Conservation (phyloP, 1,140 invertebrate genomes). For the Watersipora subatra region DNA sequence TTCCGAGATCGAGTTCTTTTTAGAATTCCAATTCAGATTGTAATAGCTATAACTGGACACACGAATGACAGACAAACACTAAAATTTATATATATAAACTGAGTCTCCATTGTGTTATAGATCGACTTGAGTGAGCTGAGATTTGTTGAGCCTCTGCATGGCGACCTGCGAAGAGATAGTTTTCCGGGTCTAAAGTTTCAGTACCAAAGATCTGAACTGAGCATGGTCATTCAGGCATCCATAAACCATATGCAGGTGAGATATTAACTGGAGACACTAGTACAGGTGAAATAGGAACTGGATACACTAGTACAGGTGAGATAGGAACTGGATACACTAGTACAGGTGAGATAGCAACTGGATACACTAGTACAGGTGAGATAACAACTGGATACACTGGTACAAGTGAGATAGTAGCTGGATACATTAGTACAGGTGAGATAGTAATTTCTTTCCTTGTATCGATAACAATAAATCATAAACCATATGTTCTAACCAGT, state of each 20-base stretch:
- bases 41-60: too few species aligned
- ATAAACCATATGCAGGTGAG: slow-evolving; percentile 52
- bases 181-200: slow-evolving; percentile 63
- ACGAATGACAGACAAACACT: too few species aligned
- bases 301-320: not conserved
- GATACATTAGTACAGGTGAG: too few species aligned
- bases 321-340: not conserved
- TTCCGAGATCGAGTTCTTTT: too few species aligned
- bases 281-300: not conserved
- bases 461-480: too few species aligned
- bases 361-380: not conserved
- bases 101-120: slow-evolving; percentile 33
- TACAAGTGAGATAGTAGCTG: too few species aligned
- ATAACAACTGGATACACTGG: not conserved
- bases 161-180: slow-evolving; percentile 57
- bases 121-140: slow-evolving; percentile 71
- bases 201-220: slow-evolving; percentile 53
- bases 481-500: too few species aligned
- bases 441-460: too few species aligned
- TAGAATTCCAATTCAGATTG: too few species aligned
- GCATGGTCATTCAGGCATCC: slow-evolving; percentile 54
- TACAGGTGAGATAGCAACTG: not conserved
- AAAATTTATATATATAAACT: not conserved
- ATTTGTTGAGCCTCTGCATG: slow-evolving; percentile 73
- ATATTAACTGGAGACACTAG: not conserved